phyloP scores from a whole-genome alignment of 2,113 vertebrate genomes.

The Trichechus manatus region DNA sequence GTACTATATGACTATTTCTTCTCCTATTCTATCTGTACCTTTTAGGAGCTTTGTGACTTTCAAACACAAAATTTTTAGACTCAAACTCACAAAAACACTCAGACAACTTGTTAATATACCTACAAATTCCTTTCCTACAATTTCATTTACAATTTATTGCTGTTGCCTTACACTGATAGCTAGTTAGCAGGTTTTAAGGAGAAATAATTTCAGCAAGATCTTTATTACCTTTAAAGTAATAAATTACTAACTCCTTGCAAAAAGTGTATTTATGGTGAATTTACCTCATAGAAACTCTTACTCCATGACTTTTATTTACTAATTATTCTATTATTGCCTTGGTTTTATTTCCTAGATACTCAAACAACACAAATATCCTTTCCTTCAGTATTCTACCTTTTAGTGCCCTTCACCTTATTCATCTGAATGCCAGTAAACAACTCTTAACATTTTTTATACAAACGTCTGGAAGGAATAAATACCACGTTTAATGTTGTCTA shows the following conservation, averaged over 20 bases:
- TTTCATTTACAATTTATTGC: slow-evolving; percentile 1
- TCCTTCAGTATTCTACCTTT: neutral
- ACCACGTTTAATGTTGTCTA: neutral
- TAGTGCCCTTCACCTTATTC: neutral
- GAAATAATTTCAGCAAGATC: slow-evolving; percentile 34
- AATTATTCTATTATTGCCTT: neutral
- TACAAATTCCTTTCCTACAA: neutral
- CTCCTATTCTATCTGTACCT: neutral
- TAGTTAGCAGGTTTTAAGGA: slow-evolving; percentile 58
- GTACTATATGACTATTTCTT: neutral
- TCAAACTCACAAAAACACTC: slow-evolving; percentile 50
- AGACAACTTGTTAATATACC: neutral
- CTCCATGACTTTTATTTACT: slow-evolving; percentile 13
- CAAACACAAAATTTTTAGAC: slow-evolving; percentile 13
- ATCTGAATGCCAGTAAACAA: neutral
- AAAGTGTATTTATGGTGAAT: slow-evolving; percentile 28
- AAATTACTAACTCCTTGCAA: neutral
- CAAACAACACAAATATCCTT: neutral
- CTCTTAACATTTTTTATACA: slow-evolving; percentile 15
- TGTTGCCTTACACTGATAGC: neutral
- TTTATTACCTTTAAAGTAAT: slow-evolving; percentile 52
- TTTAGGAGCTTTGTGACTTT: slow-evolving; percentile 2
- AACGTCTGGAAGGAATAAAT: neutral
- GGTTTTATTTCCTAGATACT: slow-evolving; percentile 6
- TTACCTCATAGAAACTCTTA: neutral